Base-by-base conservation (phyloP, 2,888 invertebrate species). In the Trichogramma evanescens region DNA sequence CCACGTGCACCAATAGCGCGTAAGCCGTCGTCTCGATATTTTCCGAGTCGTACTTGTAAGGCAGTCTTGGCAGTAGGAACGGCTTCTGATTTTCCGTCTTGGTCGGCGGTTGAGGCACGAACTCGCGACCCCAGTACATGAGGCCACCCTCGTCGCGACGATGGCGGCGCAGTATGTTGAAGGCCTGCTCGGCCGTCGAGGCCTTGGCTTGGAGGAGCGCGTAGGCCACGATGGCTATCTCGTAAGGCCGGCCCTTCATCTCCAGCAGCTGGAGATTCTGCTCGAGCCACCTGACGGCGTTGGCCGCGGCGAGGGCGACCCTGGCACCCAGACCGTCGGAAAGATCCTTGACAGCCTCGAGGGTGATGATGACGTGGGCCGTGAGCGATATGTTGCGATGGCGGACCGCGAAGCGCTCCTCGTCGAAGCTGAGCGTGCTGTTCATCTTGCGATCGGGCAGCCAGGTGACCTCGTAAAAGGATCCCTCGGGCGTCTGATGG, bases 21-120 rank as follows among this genome's bases (percentile, higher is more conserved):
- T 95, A 96, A 0, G 95, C 90, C 0, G 96, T 97, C 0, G 95
- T 87, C 72, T 95, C 95, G 51, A 96, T 89, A 76, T 95, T 96
- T 73, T 91, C 88, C 0, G 93, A 86, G 80, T 97, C 97, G 75
- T 88, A 92, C 68, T 86, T 86, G 76, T 94, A 93, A 0, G 94
- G 93, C 61, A 93, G 80, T 0, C 96, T 86, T 0, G 96, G 94
- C 63, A 94, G 79, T 0, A 91, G 81, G 83, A 93, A 95, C 6
- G 93, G 93, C 74, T 92, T 91, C 74, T 94, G 93, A 80, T 94
- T 94, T 80, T 94, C 94, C 71, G 89, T 82, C 79, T 93, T 93
- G 67, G 85, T 87, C 0, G 93, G 92, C 0, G 93, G 91, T 62
- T 84, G 84, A 0, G 93, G 93, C 2, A 94, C 84, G 10, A 82